These are phyloP conservation scores for Glossophaga mutica DNA, from an alignment of 2,797 vertebrate genomes.

Conservation along the genomic window DNA sequence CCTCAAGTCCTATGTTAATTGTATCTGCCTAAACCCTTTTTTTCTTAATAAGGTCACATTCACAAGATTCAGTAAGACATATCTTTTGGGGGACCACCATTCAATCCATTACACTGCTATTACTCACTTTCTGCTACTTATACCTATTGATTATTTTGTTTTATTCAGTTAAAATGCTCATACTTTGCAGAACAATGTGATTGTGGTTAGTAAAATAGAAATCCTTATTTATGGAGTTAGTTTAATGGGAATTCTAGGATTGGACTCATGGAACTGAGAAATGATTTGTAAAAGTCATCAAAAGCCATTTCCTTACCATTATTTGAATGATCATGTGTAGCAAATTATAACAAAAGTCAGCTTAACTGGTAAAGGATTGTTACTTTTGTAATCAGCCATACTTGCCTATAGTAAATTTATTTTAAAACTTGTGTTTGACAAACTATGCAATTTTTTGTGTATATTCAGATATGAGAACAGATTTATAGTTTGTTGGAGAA, in stretches of 20 bases:
- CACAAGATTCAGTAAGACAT: background rate
- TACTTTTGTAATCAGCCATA: background rate
- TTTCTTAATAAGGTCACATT: background rate
- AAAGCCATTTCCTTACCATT: background rate
- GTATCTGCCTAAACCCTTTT: background rate
- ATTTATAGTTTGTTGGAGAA: background rate
- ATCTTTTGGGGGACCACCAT: background rate
- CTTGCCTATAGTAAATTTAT: background rate
- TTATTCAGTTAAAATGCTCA: background rate
- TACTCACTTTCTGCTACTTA: background rate
- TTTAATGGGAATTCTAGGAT: background rate
- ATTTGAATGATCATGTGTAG: background rate
- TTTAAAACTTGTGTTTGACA: background rate
- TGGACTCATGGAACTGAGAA: background rate
- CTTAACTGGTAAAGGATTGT: background rate
- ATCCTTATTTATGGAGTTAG: too few relatives aligned
- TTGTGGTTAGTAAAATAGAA: background rate
- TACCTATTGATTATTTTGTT: background rate
- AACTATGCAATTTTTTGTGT: background rate
- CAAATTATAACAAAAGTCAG: background rate
- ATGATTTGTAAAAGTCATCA: background rate
- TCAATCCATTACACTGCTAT: background rate
- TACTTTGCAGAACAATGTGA: background rate
- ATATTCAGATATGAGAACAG: background rate
- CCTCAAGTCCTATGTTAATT: background rate